Evolutionary conservation across 1,140 invertebrate species (phyloP), one percentile per base, ranked within the genome.

Genomic region (Hetaerina americana): DNA sequence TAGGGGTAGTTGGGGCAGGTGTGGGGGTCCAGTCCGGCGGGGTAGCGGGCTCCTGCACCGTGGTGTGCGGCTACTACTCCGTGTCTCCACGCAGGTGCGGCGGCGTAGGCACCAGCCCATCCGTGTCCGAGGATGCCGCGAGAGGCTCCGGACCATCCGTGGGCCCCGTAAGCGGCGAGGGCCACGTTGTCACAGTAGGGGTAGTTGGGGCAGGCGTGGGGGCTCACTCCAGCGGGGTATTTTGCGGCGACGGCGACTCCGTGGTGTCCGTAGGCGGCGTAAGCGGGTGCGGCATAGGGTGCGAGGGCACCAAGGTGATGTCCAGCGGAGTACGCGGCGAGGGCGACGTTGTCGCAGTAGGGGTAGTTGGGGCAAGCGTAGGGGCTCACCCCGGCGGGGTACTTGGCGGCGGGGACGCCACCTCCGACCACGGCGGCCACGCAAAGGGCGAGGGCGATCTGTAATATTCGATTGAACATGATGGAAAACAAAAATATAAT

Each of bases 1-100:
- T 83, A 86, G 0, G 85, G 85, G 78, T 86, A 86, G 81, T 86
- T 86, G 73, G 84, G 85, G 78, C 85, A 86, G 49, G 81, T 77
- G 8, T 83, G 80, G 1, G 84, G 78, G 73, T 81, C 81, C 72
- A 85, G 80, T 75, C 82, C 82, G 57, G 40, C 40, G 10, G 40
- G 40, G 22, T 18, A 57, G 40, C 15, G 40, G 2, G 40, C 40
- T 12, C 10, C 22, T 12, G 40, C 2, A 18, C 2, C 15, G 22
- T 40, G 31, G 31, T 40, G 31, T 18, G 22, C 15, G 40, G 10
- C 15, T 18, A 18, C 22, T 12, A n/a, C 15, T n/a, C 10, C 15
- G 40, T 5, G 2, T 10, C 1, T 57, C 10, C 40, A 12, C 15
- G 40, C 10, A 18, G 40, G 22, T 18, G 40, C 10, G 2, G 40